phyloP scores from a whole-genome alignment of 2,888 invertebrate species.

The Tachina lurida region DNA sequence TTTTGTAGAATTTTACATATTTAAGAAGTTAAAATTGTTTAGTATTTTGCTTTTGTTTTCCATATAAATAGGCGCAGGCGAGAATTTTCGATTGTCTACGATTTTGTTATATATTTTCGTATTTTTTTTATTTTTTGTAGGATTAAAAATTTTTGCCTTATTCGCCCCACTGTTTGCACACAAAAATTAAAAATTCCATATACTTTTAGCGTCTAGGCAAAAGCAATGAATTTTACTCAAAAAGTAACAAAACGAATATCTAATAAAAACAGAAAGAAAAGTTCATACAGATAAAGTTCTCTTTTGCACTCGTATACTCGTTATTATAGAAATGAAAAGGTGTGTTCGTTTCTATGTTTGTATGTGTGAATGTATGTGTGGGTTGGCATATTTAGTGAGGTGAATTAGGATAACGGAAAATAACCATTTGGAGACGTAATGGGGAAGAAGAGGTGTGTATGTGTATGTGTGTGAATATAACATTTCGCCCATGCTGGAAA shows the following conservation, averaged over 20 bases:
- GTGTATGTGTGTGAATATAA: not conserved
- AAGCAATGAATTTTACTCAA: not conserved
- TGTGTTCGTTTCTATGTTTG: not conserved
- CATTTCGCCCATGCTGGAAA: not conserved
- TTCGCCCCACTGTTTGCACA: not conserved
- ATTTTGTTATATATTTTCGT: too few relatives aligned
- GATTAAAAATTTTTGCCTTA: too few relatives aligned
- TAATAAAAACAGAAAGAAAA: too few relatives aligned
- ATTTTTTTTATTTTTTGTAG: too few relatives aligned
- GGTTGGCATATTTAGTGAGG: constrained; percentile 14
- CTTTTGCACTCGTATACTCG: not conserved
- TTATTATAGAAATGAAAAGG: not conserved
- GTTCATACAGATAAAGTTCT: not conserved
- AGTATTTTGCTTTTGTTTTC: too few relatives aligned
- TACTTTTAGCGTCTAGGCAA: not conserved
- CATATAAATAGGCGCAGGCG: too few relatives aligned
- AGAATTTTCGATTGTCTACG: too few relatives aligned
- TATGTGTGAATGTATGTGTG: not conserved
- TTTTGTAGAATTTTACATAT: too few relatives aligned
- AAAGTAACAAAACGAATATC: not conserved
- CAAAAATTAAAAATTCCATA: not conserved
- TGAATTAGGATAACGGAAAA: constrained; percentile 47
- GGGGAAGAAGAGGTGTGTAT: not conserved
- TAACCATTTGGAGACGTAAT: not conserved
- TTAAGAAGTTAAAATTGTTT: too few relatives aligned